These are phyloP conservation scores for Capitulum mitella DNA, from an alignment of 2,888 invertebrate genomes.

Conservation along the genomic window DNA sequence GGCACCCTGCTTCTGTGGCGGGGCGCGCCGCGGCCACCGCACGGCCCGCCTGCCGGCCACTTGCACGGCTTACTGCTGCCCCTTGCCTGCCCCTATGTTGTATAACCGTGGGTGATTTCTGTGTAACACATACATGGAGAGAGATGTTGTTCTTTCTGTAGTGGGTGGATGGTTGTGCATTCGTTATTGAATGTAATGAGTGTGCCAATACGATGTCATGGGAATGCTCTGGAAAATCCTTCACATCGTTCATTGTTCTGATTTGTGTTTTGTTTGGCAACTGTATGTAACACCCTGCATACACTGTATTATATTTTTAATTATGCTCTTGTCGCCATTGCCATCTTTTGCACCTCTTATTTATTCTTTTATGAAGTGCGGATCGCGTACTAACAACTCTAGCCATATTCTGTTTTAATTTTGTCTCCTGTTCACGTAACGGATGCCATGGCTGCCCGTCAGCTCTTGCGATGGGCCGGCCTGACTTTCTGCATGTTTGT, in stretches of 20 bases:
- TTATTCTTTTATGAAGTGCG: background rate
- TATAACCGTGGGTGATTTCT: constrained; percentile 22
- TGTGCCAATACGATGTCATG: constrained; percentile 14
- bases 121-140: constrained; percentile 18
- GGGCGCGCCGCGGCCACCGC: background rate
- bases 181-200: constrained; percentile 24
- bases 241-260: constrained; percentile 4
- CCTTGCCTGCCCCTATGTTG: constrained; percentile 7
- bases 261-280: background rate
- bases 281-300: constrained; percentile 7
- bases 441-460: background rate
- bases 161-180: constrained; percentile 17
- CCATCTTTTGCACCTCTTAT: constrained; percentile 19
- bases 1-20: background rate
- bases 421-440: background rate
- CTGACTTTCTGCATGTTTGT: constrained; percentile 8
- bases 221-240: constrained; percentile 2
- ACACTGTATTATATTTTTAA: constrained; percentile 22
- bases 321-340: constrained; percentile 14
- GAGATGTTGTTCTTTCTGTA: constrained; percentile 24
- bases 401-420: background rate
- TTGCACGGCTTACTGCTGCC: background rate
- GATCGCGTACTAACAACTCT: constrained; percentile 8
- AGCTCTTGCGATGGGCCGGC: background rate
- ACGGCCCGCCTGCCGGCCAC: background rate